Evolutionary conservation across 1,140 invertebrate genomes (phyloP), one percentile per base, ranked within the genome.

Genomic region (Ceratina japonica): DNA sequence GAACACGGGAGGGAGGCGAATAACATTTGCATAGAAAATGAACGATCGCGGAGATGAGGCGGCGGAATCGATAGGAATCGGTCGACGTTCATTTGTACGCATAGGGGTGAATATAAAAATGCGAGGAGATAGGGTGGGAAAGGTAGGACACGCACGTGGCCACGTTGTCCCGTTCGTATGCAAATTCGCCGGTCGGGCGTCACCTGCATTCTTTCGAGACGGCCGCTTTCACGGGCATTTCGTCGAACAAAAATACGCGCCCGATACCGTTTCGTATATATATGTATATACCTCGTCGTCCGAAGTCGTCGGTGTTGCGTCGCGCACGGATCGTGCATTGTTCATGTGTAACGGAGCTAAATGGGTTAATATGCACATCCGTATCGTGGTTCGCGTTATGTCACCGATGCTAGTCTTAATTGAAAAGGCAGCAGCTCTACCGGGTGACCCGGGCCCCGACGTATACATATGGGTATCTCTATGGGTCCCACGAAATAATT

Each of bases 341-440:
- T 82, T 84, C 87, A 66, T 82, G 79, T 68, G 88, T 90, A 87
- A 88, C 86, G 83, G 79, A 80, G 80, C 85, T 90, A 90, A 91
- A 90, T 91, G 84, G 90, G 91, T 91, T 91, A 91, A 91, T 91
- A 91, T 91, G 89, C 88, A 91, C 90, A 91, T 91, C 90, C 91
- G 90, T 91, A 90, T 89, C 86, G 88, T 87, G 81, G 87, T 77
- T 83, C 80, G 74, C 64, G 79, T 90, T 89, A 87, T 90, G 87
- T 89, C 87, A 90, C 88, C 88, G 88, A 90, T 90, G 89, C 86
- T 81, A 78, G 62, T 54, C n/a, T 75, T 86, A 87, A 87, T 87
- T 83, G 83, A 86, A 85, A 81, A 71, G 74, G 81, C 66, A 72
- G 74, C 2, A 49, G 70, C 52, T 85, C 75, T 68, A 85, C 22